Base-by-base conservation (phyloP, 2,113 vertebrate species). In the Lepus timidus region DNA sequence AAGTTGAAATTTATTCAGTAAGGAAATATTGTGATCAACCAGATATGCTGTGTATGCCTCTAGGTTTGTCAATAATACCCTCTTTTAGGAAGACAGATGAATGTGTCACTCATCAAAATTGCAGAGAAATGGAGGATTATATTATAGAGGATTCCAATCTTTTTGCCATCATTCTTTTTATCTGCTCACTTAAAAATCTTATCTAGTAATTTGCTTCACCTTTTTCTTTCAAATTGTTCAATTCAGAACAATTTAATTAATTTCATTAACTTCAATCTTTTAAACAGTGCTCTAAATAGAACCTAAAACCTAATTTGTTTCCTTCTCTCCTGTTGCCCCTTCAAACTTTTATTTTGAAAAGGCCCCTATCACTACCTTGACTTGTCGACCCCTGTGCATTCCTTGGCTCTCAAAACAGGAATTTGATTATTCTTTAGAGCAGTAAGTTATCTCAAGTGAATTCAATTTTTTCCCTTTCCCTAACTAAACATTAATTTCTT, bases 61-160 rank as follows among this genome's bases (percentile, higher is more conserved):
- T 61, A 65, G 44, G 61, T 58, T 86, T 76, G 62, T 39, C 58
- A 33, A 76, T 17, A 22, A 71, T 10, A 67, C 33, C 22, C 23
- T 91, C 23, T 61, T 79, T 78, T 68, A 82, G 70, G 76, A 93
- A 93, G 58, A 85, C 23, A 76, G 20, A 85, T 22, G 13, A 55
- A 75, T 64, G 58, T 36, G 31, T 84, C 13, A 76, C n/a, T 80
- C 55, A 49, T 19, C 19, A 65, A 88, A 94, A 89, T 36, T 81
- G 74, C 11, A 78, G n/a, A 87, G 44, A 95, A 84, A 93, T 87
- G 31, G 3, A 81, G 9, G 58, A 84, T 44, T 44, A 44, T 11
- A 55, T 31, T 44, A 61, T 11, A 81, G 52, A 36, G 22, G 9
- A 71, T 83, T 74, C 29, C 22, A 14, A 39, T 51, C 2, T 31